These are phyloP conservation scores for Metopolophium dirhodum DNA, from an alignment of 1,140 invertebrate species.

Conservation along the genomic window DNA sequence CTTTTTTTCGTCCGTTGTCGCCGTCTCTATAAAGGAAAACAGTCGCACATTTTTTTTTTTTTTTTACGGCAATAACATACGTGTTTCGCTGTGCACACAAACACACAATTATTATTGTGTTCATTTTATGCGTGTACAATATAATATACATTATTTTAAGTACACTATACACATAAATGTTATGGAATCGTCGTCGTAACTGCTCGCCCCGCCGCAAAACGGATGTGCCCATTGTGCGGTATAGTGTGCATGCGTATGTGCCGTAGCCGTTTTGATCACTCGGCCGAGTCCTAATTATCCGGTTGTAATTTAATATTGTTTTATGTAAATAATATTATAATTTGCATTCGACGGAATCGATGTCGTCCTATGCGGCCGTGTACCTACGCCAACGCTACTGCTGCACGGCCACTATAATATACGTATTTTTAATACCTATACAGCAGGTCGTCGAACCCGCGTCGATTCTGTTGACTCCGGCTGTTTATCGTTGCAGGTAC, in stretches of 20 bases:
- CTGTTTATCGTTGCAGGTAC: not conserved
- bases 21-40: not conserved
- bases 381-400: not conserved
- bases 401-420: not conserved
- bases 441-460: not conserved
- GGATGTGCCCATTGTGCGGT: slow-evolving; percentile 36
- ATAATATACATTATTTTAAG: not conserved
- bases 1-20: not conserved
- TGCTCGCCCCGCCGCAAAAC: not conserved
- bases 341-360: slow-evolving; percentile 42
- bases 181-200: slow-evolving; percentile 4
- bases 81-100: not conserved
- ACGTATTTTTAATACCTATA: not conserved
- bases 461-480: not conserved
- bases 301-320: slow-evolving; percentile 53
- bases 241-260: not conserved
- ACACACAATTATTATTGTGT: not conserved
- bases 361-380: not conserved
- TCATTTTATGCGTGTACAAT: not conserved
- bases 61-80: not conserved
- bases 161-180: not conserved
- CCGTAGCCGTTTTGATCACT: slow-evolving; percentile 31
- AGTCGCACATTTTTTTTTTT: not conserved
- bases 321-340: slow-evolving; percentile 21
- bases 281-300: slow-evolving; percentile 51